Evolutionary conservation across 1,140 invertebrate genomes (phyloP), one percentile per base, ranked within the genome.

Genomic region (Lutraria rhynchaena): DNA sequence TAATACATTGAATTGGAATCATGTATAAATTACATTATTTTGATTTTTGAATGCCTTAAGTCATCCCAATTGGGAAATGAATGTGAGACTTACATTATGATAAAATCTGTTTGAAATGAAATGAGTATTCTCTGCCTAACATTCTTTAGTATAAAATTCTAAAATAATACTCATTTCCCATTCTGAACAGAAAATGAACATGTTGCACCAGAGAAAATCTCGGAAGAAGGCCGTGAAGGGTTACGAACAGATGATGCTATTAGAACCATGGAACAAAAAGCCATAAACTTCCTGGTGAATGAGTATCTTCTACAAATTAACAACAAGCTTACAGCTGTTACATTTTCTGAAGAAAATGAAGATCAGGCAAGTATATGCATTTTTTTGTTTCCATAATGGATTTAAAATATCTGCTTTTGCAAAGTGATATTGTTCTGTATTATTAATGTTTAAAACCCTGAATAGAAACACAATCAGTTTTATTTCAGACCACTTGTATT

Each of bases 261-360:
- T 53, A 96, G 96, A 90, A 96, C 96, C 17, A 95, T 97, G 91
- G 96, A 98, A 90, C 95, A 95, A 90, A 93, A 96, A 92, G 96
- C 96, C 37, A 90, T 98, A 0, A 98, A 98, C 92, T 98, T 96
- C 92, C 93, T 98, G 9, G 95, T 98, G 55, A 97, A 98, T 92
- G 96, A 98, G 92, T 98, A 97, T 92, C 91, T 98, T 19, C 90
- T 98, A 41, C 91, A 94, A 13, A 94, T 96, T 90, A 95, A 95
- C 61, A 97, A 97, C 90, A 97, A 97, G 93, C 92, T 98, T 19
- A 97, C 96, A 7, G 96, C 96, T 0, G 97, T 98, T 49, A 98
- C 97, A 31, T 98, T 98, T 93, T 95, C 96, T 58, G 97, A 98
- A 94, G 97, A 98, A 94, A 97, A 97, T 94, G 96, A 96, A 89